Evolutionary conservation across 1,140 invertebrate genomes (phyloP).

Genomic region (Drosophila athabasca): DNA sequence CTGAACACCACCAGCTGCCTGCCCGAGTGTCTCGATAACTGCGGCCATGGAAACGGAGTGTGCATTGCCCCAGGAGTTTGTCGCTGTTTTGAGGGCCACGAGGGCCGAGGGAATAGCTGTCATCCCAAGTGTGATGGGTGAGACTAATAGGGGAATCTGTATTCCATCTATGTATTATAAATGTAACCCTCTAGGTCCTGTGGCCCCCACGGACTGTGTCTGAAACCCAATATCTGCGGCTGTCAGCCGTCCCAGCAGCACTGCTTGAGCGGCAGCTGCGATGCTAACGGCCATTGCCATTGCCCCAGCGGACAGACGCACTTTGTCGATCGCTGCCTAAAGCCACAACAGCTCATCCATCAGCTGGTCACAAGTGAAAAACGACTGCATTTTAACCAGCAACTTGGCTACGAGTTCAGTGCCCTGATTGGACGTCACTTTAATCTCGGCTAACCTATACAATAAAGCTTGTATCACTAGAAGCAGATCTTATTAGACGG

Average conservation of each 20-base stretch:
- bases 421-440: constrained; percentile 68
- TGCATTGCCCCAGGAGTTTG: constrained; percentile 85
- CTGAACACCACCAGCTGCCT: constrained; percentile 72
- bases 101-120: constrained; percentile 57
- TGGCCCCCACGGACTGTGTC: constrained; percentile 65
- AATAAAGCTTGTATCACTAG: constrained; percentile 8
- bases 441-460: constrained; percentile 36
- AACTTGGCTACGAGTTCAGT: constrained; percentile 67
- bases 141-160: no score
- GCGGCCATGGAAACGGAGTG: constrained; percentile 82
- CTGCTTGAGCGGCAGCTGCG: constrained; percentile 58
- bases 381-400: constrained; percentile 34
- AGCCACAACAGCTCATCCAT: constrained; percentile 3
- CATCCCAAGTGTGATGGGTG: constrained; percentile 67
- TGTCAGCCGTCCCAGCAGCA: constrained; percentile 49
- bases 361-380: constrained; percentile 37
- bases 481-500: constrained; percentile 25
- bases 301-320: constrained; percentile 52
- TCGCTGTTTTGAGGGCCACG: constrained; percentile 86
- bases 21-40: constrained; percentile 73
- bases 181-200: constrained; percentile 46
- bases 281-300: constrained; percentile 49
- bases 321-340: constrained; percentile 67
- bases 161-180: not conserved
- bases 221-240: constrained; percentile 69